Evolutionary conservation across 2,888 invertebrate species (phyloP), one percentile per base, ranked within the genome.

Genomic region (Thera britannica): DNA sequence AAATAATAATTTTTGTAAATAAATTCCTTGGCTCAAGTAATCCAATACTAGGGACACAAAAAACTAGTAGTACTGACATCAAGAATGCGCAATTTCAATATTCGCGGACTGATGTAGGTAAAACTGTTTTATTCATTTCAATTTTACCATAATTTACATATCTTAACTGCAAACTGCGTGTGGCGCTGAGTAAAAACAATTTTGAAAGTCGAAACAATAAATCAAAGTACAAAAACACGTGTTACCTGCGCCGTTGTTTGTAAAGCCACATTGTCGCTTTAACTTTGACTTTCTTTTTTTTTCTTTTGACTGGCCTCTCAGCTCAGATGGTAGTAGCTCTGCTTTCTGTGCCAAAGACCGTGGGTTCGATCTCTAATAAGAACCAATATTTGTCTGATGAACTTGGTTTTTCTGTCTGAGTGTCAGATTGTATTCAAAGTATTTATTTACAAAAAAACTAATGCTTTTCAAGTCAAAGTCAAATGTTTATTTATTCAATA

Each of bases 141-240:
- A 70, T 69, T 71, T 67, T 66, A 70, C 66, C 66, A 72, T 74
- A 83, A 85, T 86, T 85, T 88, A 83, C 86, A 87, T 86, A 80
- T 80, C 78, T 76, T 79, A 78, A 79, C 75, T 87, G 83, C 86
- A 84, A 83, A 81, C 89, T 86, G 92, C 83, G 93, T 91, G 93
- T 92, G 93, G 92, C 83, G 80, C 79, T 79, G 79, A 68, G 85
- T 83, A 90, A 92, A 91, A 92, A 90, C 83, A 79, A 87, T 90
- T 90, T 86, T 89, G 88, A 86, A 91, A 91, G 85, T 76, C 85
- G 87, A 90, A 90, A 91, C 90, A 88, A 90, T 93, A 93, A 92
- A 92, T 92, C 92, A 90, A 90, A 87, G 85, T 79, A 85, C 87
- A 92, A 92, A 92, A 91, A 87, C 83, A 91, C 87, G 92, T 91